Evolutionary conservation across 2,888 invertebrate genomes (phyloP), one percentile per base, ranked within the genome.

Genomic region (Blomia tropicalis): DNA sequence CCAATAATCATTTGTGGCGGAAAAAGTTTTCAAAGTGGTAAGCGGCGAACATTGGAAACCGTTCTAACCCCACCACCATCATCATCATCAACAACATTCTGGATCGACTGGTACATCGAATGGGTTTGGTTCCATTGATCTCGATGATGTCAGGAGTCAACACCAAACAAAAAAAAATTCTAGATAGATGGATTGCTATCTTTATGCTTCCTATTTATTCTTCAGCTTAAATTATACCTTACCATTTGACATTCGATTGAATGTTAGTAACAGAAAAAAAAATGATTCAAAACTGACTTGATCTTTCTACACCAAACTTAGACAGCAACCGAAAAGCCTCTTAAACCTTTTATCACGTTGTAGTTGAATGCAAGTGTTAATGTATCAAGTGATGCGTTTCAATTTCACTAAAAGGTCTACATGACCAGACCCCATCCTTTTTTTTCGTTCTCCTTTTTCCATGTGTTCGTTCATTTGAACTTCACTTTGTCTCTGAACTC

Each of bases 31-130:
- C 51, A 47, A 27, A 11, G 51, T 17, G 41, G 14, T 41, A 41
- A 41, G 41, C 41, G 14, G 41, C 41, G 14, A n/a, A 14, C 41
- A 41, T n/a, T 27, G 11, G 14, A 25, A 27, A 7, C 51, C 23
- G 23, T 47, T 47, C 51, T 7, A 47, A 22, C 51, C 51, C 27
- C 7, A 11, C 51, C 22, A 19, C 14, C 41, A 41, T 14, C 41
- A 41, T n/a, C n/a, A n/a, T n/a, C n/a, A n/a, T n/a, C n/a, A n/a
- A n/a, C n/a, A n/a, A n/a, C n/a, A n/a, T n/a, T n/a, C n/a, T n/a
- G n/a, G 41, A 41, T 14, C n/a, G 51, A 7, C 22, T 47, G 51
- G 51, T 47, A 47, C 51, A 47, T 47, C 51, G 22, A 47, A 47
- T 47, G 51, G 51, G 51, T 47, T 47, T 7, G 51, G 7, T 22